Base-by-base conservation (phyloP, 2,888 invertebrate genomes). In the Marasmarcha lunaedactyla region DNA sequence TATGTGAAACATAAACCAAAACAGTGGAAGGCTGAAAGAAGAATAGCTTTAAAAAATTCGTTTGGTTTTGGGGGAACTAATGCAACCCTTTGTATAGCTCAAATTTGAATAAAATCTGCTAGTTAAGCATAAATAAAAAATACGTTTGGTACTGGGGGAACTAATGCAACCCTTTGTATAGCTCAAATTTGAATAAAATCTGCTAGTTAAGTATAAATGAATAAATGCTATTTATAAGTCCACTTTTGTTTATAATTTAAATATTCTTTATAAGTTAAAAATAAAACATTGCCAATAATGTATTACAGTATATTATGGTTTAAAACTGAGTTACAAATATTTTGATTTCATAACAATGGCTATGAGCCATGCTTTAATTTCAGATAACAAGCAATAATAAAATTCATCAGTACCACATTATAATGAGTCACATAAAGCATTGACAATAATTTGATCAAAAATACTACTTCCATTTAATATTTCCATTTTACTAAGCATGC, bases 1-100 rank as follows among this genome's bases (percentile, higher is more conserved):
- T 90, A 93, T 71, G 90, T 94, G 2, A 79, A 87, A 3, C 85
- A 87, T 48, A 54, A 59, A 30, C 64, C 83, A 42, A 84, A 84
- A 53, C 60, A 74, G 46, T 94, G 94, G 94, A 57, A 69, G 36
- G 60, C 50, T 33, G 60, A 55, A 39, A 83, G 71, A 54, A 86
- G 90, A 57, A 81, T 96, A 53, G 97, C 95, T 11, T 69, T 99
- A 38, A 97, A 95, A 70, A 99, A 99, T 79, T 97, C 98, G 1
- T 98, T 99, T 86, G 99, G 98, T 3, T 99, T 99, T 86, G 98
- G 99, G 40, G 98, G 98, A 34, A 98, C 98, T 2, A 99, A 99
- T 86, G 96, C 97, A 14, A 90, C 91, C 42, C 78, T 97, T 33
- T 93, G 94, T 71, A 81, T 88, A 53, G 77, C 81, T 39, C 63